Percentiles rank a stretch among this genome's conserved stretches.
Evolutionary conservation across 2,113 vertebrate genomes (phyloP).

Genomic region (Myanophis thanlyinensis): DNA sequence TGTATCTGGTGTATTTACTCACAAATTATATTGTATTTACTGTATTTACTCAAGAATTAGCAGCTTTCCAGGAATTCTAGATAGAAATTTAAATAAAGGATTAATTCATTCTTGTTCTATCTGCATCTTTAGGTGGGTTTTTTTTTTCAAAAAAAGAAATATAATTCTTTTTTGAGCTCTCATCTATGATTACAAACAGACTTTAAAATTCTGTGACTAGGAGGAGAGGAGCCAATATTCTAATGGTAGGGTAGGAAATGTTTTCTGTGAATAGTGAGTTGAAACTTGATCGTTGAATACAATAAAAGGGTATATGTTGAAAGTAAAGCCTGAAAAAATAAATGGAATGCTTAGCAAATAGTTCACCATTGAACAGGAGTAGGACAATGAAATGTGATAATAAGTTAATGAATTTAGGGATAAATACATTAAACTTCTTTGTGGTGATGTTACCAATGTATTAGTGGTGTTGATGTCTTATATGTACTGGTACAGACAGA

Average conservation of each 20-base stretch:
- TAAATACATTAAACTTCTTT: neutral
- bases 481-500: neutral
- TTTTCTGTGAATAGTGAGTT: neutral
- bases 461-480: neutral
- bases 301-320: neutral
- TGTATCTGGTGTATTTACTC: neutral
- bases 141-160: neutral
- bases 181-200: neutral
- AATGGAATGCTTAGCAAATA: neutral
- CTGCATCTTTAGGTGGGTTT: neutral
- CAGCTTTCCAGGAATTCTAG: neutral
- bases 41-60: neutral
- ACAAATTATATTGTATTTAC: too few relatives aligned
- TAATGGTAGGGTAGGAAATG: neutral
- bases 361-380: neutral
- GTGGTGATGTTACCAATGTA: neutral
- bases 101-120: neutral
- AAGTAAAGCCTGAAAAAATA: neutral
- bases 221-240: neutral
- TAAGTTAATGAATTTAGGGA: neutral
- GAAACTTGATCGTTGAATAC: neutral
- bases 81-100: neutral
- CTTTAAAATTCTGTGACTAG: neutral
- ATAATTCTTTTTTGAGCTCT: neutral
- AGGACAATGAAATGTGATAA: neutral